phyloP scores from a whole-genome alignment of 2,888 invertebrate species.

The Metopia argyrocephala region DNA sequence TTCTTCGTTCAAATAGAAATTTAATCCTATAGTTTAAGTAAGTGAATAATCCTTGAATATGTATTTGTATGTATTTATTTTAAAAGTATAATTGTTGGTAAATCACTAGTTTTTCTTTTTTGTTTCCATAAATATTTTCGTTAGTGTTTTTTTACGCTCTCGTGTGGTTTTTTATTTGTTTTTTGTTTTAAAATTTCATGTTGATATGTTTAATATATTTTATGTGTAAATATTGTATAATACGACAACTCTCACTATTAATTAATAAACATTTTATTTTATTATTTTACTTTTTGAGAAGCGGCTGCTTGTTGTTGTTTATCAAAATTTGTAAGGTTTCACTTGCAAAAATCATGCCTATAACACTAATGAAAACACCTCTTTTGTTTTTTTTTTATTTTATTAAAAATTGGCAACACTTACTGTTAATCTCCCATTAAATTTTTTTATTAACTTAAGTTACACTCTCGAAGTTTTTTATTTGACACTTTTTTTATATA shows the following conservation, averaged over 20 bases:
- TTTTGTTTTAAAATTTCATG: too few species aligned
- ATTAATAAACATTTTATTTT: constrained; percentile 32
- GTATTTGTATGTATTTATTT: too few species aligned
- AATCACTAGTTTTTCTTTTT: constrained; percentile 49
- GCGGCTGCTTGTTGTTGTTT: constrained; percentile 3
- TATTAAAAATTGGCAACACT: too few species aligned
- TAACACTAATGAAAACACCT: background rate
- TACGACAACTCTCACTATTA: too few species aligned
- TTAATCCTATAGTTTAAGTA: constrained; percentile 30
- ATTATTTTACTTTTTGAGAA: background rate
- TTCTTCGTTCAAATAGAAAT: background rate
- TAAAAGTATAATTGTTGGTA: too few species aligned
- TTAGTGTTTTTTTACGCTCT: background rate
- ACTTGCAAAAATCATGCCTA: constrained; percentile 11
- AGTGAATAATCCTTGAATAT: background rate
- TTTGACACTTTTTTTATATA: background rate
- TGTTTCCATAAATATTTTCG: background rate
- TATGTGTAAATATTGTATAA: too few species aligned
- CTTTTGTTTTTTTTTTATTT: background rate
- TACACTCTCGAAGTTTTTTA: too few species aligned
- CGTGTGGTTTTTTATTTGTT: too few species aligned
- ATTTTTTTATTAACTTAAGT: background rate
- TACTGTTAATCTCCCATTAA: too few species aligned
- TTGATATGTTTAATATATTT: too few species aligned
- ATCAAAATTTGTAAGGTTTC: constrained; percentile 52